Evolutionary conservation across 37 sponge, comb jelly and placozoan genomes (phyloP).

Genomic region (Agelas oroides): DNA sequence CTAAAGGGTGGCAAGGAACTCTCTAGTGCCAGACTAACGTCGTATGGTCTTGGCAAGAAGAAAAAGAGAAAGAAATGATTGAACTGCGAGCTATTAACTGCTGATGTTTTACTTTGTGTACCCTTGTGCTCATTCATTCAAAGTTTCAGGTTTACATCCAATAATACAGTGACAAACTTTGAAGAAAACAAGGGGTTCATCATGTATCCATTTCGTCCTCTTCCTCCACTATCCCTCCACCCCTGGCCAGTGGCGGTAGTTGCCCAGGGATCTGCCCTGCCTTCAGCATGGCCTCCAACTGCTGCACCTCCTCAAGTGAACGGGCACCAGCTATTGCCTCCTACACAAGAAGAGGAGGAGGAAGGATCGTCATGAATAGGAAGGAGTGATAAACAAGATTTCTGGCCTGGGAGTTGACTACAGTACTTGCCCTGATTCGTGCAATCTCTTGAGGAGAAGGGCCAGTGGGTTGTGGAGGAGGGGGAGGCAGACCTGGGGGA

Average conservation of each 20-base stretch:
- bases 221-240: constrained; percentile 11
- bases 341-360: constrained; percentile 52
- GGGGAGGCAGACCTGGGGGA: constrained; percentile 2
- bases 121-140: no score
- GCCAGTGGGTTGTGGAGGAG: constrained; percentile 33
- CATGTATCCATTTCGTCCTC: constrained; percentile 43
- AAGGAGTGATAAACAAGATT: no score
- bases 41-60: constrained; percentile 19
- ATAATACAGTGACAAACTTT: no score
- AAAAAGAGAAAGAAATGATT: no score
- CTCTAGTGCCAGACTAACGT: constrained; percentile 35
- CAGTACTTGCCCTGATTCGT: constrained; percentile 66
- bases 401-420: no score
- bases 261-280: constrained; percentile 73
- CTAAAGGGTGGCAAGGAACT: background rate
- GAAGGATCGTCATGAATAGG: background rate
- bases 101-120: no score
- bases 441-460: constrained; percentile 63
- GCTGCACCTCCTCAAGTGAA: constrained; percentile 91
- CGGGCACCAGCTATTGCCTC: constrained; percentile 92
- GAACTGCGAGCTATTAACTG: no score
- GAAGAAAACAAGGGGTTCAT: background rate
- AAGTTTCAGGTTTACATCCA: no score
- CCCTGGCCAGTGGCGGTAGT: background rate
- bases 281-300: constrained; percentile 88